A percentile compares a stretch with the other conserved stretches of the same genome.
These are phyloP conservation scores for Polyommatus iphigenia DNA, from an alignment of 2,888 invertebrate genomes.

Conservation along the genomic window DNA sequence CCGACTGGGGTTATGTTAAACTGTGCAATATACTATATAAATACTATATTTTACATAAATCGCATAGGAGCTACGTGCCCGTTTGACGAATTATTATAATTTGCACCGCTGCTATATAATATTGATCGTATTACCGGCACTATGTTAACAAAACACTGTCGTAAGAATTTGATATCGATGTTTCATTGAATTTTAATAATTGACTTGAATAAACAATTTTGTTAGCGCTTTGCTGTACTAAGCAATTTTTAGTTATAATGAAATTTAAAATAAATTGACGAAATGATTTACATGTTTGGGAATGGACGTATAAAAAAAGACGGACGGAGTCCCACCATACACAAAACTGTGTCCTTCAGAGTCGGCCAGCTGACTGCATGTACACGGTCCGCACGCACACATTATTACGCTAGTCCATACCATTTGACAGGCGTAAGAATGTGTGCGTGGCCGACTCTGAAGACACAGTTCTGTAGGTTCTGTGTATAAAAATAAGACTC, in stretches of 20 bases:
- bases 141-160: neutral
- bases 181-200: neutral
- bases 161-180: neutral
- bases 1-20: conserved; percentile 28
- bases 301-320: too few species aligned
- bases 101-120: conserved; percentile 6
- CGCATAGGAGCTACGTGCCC: neutral
- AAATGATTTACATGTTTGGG: neutral
- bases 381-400: too few species aligned
- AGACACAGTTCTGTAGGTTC: too few species aligned
- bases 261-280: neutral
- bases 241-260: neutral
- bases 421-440: too few species aligned
- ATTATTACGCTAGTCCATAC: too few species aligned
- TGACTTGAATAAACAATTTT: neutral
- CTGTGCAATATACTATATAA: conserved; percentile 31
- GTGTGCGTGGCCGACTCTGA: too few species aligned
- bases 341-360: too few species aligned
- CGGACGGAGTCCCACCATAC: too few species aligned
- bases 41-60: neutral
- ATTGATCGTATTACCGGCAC: neutral
- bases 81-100: conserved; percentile 1
- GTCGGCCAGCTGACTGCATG: too few species aligned
- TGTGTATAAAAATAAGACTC: too few species aligned
- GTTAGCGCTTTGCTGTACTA: neutral